phyloP scores from a whole-genome alignment of 2,113 vertebrate genomes.

The Dendrocopos noguchii region DNA sequence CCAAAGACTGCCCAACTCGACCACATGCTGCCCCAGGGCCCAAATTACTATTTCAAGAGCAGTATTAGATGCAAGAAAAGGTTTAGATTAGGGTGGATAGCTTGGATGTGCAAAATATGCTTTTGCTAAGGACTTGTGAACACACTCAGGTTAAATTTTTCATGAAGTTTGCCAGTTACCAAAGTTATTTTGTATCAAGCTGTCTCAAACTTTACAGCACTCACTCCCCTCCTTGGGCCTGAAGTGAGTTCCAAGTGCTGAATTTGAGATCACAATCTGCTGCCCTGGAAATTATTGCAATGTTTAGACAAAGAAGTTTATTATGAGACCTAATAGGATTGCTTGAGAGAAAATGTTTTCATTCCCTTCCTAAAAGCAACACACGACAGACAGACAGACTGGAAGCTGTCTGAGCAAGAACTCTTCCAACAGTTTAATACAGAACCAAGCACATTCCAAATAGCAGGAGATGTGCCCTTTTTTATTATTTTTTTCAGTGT shows the following conservation, averaged over 20 bases:
- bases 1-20: not conserved
- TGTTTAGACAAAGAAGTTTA: slow-evolving; percentile 42
- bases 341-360: not conserved
- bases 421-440: not conserved
- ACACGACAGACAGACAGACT: not conserved
- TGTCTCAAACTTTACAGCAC: not conserved
- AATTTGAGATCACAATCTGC: not conserved
- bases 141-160: not conserved
- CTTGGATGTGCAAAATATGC: not conserved
- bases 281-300: slow-evolving; percentile 11
- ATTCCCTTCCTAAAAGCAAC: not conserved
- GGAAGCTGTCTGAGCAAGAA: not conserved
- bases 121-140: not conserved
- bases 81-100: not conserved
- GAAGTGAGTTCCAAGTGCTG: slow-evolving; percentile 16
- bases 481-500: not conserved
- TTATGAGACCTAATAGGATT: slow-evolving; percentile 30
- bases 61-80: not conserved
- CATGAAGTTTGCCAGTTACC: not conserved
- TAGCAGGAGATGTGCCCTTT: not conserved
- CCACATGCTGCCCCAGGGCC: not conserved
- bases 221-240: not conserved
- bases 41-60: not conserved
- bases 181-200: not conserved
- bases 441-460: not conserved